Evolutionary conservation across 2,113 vertebrate species (phyloP).

Genomic region (Oplegnathus fasciatus): DNA sequence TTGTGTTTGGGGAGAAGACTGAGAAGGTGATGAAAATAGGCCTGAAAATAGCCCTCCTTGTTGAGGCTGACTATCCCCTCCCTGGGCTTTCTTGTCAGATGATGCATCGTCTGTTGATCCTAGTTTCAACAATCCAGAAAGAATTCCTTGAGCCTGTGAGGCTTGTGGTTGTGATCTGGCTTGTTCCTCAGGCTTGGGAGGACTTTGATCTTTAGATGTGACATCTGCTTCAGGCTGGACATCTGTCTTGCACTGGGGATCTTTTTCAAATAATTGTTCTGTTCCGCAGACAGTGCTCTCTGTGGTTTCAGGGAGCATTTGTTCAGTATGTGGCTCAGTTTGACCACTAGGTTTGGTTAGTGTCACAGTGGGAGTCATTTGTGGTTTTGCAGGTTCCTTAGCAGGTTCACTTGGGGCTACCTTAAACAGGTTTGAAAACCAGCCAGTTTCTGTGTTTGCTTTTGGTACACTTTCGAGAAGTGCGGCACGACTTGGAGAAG

Average conservation of each 20-base stretch:
- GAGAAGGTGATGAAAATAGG: constrained; percentile 73
- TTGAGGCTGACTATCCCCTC: constrained; percentile 68
- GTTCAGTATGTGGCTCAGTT: constrained; percentile 53
- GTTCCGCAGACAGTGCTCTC: background rate
- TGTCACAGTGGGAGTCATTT: constrained; percentile 57
- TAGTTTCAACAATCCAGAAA: constrained; percentile 81
- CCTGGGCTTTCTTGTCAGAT: constrained; percentile 58
- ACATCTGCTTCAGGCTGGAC: constrained; percentile 25
- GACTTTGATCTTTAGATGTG: constrained; percentile 36
- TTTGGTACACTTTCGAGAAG: constrained; percentile 82
- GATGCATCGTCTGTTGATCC: constrained; percentile 81
- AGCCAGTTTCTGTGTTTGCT: constrained; percentile 83
- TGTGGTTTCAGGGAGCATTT: constrained; percentile 42
- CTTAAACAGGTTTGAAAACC: constrained; percentile 88
- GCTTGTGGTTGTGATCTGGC: constrained; percentile 39
- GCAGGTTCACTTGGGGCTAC: constrained; percentile 73
- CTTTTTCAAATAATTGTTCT: constrained; percentile 38
- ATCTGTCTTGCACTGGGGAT: constrained; percentile 29
- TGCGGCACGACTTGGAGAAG: constrained; percentile 69
- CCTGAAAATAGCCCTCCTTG: constrained; percentile 84
- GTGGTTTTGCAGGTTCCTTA: constrained; percentile 62
- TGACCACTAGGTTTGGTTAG: constrained; percentile 56
- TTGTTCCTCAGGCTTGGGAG: constrained; percentile 30
- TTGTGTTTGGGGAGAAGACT: constrained; percentile 57
- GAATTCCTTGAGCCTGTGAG: constrained; percentile 66